These are phyloP conservation scores for Anas platyrhynchos DNA, from an alignment of 2,113 vertebrate species.

Conservation along the genomic window DNA sequence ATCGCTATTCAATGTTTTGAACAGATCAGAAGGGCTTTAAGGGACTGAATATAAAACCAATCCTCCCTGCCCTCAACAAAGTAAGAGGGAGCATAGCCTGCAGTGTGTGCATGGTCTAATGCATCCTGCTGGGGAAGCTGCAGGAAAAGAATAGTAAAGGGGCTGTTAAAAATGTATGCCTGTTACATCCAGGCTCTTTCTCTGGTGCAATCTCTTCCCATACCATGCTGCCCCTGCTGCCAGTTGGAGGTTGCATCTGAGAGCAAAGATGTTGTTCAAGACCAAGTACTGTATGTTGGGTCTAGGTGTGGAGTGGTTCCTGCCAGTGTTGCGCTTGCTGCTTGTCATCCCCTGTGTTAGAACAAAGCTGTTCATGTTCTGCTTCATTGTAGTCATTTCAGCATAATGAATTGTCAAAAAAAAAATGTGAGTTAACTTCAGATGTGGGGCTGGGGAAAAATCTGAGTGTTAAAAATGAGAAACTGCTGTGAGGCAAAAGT, in stretches of 20 bases:
- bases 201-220: neutral
- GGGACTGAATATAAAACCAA: neutral
- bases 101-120: neutral
- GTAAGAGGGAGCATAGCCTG: neutral
- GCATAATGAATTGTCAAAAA: neutral
- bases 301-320: neutral
- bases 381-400: neutral
- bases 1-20: neutral
- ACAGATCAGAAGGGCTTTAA: neutral
- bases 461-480: neutral
- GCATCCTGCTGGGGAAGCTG: neutral
- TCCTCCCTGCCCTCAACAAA: neutral
- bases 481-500: neutral
- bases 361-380: neutral
- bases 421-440: neutral
- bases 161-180: neutral
- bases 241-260: neutral
- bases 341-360: neutral
- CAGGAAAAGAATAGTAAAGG: neutral
- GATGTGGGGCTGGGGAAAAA: neutral
- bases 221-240: neutral
- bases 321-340: neutral
- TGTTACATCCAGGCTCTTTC: neutral
- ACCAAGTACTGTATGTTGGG: accelerated
- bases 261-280: neutral